Conservation (phyloP, 1,140 invertebrate species). For the Neotoxoptera formosana region DNA sequence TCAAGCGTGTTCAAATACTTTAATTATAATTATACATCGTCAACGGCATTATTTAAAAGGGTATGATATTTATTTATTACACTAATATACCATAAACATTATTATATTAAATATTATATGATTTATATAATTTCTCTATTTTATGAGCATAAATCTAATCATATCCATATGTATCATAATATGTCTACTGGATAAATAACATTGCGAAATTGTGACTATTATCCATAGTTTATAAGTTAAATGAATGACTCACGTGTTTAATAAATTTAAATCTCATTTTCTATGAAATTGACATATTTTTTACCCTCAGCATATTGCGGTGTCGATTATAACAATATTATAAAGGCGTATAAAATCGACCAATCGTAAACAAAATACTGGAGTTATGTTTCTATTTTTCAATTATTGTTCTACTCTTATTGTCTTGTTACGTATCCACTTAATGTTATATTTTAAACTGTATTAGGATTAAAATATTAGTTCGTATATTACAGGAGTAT, state of each 20-base stretch:
- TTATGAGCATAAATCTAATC: no score
- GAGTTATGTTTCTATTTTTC: not conserved
- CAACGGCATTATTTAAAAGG: not conserved
- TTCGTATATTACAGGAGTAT: not conserved
- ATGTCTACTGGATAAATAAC: no score
- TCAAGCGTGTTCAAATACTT: not conserved
- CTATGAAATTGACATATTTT: not conserved
- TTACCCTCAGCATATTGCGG: not conserved
- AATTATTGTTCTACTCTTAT: not conserved
- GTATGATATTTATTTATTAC: not conserved
- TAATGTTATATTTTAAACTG: no score
- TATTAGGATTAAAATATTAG: not conserved
- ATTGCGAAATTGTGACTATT: no score
- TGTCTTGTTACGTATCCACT: not conserved
- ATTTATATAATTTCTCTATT: not conserved
- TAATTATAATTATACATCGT: not conserved
- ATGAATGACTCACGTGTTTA: not conserved
- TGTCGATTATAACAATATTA: not conserved
- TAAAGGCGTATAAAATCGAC: not conserved
- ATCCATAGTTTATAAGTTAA: not conserved
- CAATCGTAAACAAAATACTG: not conserved
- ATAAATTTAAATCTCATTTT: not conserved
- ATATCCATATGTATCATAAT: no score
- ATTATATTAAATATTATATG: not conserved
- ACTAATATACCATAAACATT: not conserved